phyloP scores from a whole-genome alignment of 2,797 vertebrate genomes.

The Taenioides sp. region DNA sequence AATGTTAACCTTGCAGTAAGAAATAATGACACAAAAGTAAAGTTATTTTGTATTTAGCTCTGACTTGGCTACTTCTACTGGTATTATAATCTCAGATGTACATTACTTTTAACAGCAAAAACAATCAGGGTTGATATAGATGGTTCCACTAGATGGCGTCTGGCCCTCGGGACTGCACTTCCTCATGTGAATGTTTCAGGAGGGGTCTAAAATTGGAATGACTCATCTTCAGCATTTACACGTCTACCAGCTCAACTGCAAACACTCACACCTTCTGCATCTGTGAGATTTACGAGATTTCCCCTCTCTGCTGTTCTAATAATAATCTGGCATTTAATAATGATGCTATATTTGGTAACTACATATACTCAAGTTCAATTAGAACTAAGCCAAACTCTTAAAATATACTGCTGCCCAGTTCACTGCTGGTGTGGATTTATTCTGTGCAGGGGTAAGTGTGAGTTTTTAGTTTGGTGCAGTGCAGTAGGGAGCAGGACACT shows the following conservation, averaged over 20 bases:
- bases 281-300: conserved; percentile 39
- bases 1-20: too few relatives aligned
- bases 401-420: background rate
- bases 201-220: conserved; percentile 61
- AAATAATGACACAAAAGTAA: too few relatives aligned
- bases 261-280: conserved; percentile 42
- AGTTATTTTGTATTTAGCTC: too few relatives aligned
- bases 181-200: conserved; percentile 48
- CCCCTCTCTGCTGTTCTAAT: conserved; percentile 51
- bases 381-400: conserved; percentile 2
- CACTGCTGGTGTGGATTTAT: conserved; percentile 5
- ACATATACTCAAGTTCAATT: conserved; percentile 5
- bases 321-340: conserved; percentile 45
- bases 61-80: background rate
- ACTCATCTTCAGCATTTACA: conserved; percentile 63
- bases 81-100: background rate
- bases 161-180: conserved; percentile 17
- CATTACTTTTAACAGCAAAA: background rate
- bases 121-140: background rate
- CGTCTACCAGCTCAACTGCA: conserved; percentile 51
- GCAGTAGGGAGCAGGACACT: background rate
- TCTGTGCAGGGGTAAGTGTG: background rate
- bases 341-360: conserved; percentile 11
- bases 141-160: conserved; percentile 64
- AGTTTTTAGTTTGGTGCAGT: conserved; percentile 1